These are phyloP conservation scores for Heliothis peltigera DNA, from an alignment of 2,888 invertebrate genomes.

Conservation along the genomic window DNA sequence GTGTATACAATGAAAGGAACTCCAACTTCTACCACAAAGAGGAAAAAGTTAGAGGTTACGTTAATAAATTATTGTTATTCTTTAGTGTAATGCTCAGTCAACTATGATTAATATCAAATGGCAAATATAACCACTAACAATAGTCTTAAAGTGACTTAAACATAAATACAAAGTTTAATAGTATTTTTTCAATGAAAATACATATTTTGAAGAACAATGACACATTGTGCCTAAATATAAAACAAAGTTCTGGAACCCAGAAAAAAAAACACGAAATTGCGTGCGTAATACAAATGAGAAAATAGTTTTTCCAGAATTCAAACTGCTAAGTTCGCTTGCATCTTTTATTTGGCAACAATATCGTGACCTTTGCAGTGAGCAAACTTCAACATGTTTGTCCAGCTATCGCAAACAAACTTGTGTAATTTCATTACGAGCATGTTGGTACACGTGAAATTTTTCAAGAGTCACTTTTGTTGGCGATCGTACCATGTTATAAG, in stretches of 20 bases:
- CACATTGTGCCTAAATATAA: too few species aligned
- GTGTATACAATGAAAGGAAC: slow-evolving; percentile 4
- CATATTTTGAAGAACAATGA: too few species aligned
- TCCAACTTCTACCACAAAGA: slow-evolving; percentile 22
- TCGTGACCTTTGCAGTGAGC: slow-evolving; percentile 27
- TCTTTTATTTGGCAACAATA: slow-evolving; percentile 36
- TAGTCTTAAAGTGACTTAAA: neutral
- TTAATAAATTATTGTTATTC: slow-evolving; percentile 43
- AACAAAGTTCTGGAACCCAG: slow-evolving; percentile 17
- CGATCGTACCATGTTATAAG: slow-evolving; percentile 54
- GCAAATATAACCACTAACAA: slow-evolving; percentile 2
- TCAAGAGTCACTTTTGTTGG: slow-evolving; percentile 52
- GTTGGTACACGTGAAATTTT: slow-evolving; percentile 37
- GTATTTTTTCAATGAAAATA: too few species aligned
- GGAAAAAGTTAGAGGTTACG: slow-evolving; percentile 35
- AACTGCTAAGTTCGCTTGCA: slow-evolving; percentile 26
- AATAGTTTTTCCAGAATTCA: slow-evolving; percentile 27
- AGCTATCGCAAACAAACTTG: slow-evolving; percentile 30
- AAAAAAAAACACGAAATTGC: slow-evolving; percentile 5
- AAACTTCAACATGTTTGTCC: slow-evolving; percentile 41
- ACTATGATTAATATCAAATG: slow-evolving; percentile 37
- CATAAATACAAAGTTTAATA: too few species aligned
- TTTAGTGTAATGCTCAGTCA: slow-evolving; percentile 19
- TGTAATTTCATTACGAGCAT: slow-evolving; percentile 50
- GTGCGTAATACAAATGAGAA: slow-evolving; percentile 14